These are phyloP conservation scores for Seira ritae DNA, from an alignment of 2,888 invertebrate species.

Conservation along the genomic window DNA sequence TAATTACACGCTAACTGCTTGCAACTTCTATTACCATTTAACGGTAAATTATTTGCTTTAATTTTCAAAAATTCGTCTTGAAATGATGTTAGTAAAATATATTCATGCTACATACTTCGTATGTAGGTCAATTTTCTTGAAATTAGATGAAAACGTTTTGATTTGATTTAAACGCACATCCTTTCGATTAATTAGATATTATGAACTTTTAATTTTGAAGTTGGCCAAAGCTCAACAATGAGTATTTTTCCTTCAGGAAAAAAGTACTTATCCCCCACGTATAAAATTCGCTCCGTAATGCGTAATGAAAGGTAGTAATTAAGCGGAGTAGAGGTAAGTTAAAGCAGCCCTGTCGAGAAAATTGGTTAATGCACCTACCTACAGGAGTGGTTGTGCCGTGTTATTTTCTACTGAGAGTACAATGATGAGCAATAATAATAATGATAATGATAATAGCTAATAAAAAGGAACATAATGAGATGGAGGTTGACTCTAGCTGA, in stretches of 20 bases:
- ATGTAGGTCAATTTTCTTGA: constrained; percentile 56
- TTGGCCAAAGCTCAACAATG: too few species aligned
- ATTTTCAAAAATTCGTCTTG: too few species aligned
- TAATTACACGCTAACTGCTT: too few species aligned
- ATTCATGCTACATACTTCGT: too few species aligned
- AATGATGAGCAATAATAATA: constrained; percentile 42
- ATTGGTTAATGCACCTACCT: not conserved
- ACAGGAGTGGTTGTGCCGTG: not conserved
- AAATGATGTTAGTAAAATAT: too few species aligned
- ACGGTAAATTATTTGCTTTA: too few species aligned
- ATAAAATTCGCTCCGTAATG: not conserved
- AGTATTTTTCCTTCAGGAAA: not conserved
- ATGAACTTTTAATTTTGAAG: too few species aligned
- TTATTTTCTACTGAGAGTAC: not conserved
- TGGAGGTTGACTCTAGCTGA: constrained; percentile 59
- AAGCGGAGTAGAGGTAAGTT: constrained; percentile 38
- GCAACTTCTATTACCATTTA: too few species aligned
- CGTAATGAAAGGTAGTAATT: constrained; percentile 59
- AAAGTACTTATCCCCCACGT: not conserved
- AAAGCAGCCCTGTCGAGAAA: not conserved
- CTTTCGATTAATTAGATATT: too few species aligned
- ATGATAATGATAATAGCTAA: constrained; percentile 64
- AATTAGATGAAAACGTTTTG: too few species aligned
- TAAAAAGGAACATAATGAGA: constrained; percentile 66
- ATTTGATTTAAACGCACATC: too few species aligned